Conservation (phyloP, 53 echinoderm and acorn worm genomes). For the Stichopus horrens region DNA sequence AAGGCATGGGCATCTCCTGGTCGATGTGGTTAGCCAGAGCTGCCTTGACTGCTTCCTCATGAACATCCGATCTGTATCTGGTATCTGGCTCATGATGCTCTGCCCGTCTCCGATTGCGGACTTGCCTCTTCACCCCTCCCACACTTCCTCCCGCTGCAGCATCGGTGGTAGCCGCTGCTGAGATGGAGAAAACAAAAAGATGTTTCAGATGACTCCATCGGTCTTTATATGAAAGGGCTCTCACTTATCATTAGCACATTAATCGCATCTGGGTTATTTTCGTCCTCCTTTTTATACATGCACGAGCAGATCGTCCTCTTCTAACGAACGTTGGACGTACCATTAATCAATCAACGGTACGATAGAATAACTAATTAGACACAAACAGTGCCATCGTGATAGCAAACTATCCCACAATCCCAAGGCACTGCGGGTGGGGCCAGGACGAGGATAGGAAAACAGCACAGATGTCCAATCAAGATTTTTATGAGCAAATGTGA, state of each 20-base stretch:
- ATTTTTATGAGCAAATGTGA: background rate
- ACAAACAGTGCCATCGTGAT: background rate
- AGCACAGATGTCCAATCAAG: background rate
- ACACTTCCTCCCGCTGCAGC: constrained; percentile 13
- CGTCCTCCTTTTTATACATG: background rate
- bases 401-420: background rate
- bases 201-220: background rate
- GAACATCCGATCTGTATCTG: constrained; percentile 93
- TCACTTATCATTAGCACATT: constrained; percentile 5
- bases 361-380: background rate
- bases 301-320: background rate
- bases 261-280: background rate
- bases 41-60: constrained; percentile 94
- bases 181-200: background rate
- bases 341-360: background rate
- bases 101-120: constrained; percentile 59
- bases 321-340: background rate
- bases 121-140: constrained; percentile 43
- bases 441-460: background rate
- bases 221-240: background rate
- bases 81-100: constrained; percentile 94
- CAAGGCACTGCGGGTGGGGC: background rate
- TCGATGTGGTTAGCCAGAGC: constrained; percentile 92
- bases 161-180: background rate
- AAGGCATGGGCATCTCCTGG: constrained; percentile 84